Conservation (phyloP, 2,113 vertebrate species). For the Toxotes chatareus region DNA sequence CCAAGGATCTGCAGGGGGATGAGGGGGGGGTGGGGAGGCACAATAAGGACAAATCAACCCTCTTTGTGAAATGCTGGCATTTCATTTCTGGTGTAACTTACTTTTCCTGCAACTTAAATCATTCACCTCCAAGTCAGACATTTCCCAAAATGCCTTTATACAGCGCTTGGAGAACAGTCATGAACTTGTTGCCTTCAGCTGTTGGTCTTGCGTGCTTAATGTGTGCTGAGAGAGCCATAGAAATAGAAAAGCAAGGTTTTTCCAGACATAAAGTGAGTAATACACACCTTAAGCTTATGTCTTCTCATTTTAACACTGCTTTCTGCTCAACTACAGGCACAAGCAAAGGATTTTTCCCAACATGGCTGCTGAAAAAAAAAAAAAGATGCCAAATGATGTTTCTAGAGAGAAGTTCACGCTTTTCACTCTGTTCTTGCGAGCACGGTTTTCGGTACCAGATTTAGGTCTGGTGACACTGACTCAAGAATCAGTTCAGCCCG, state of each 20-base stretch:
- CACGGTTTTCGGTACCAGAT: not conserved
- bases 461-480: slow-evolving; percentile 2
- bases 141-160: slow-evolving; percentile 26
- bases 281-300: slow-evolving; percentile 6
- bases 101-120: not conserved
- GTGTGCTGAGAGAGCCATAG: slow-evolving; percentile 8
- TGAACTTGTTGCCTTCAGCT: not conserved
- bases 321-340: not conserved
- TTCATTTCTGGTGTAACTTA: not conserved
- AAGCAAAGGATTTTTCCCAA: not conserved
- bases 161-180: slow-evolving; percentile 1
- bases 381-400: not conserved
- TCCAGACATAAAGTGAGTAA: slow-evolving; percentile 19
- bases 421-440: not conserved
- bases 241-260: slow-evolving; percentile 1
- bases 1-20: not conserved
- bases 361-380: not conserved
- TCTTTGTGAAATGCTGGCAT: not conserved
- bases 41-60: not conserved
- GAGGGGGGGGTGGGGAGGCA: not conserved
- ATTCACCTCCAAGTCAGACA: not conserved
- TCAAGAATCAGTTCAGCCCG: not conserved
- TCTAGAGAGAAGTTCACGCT: not conserved
- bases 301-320: slow-evolving; percentile 1
- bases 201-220: slow-evolving; percentile 1